phyloP scores from a whole-genome alignment of 2,113 vertebrate species.

The Lipophrys pholis region DNA sequence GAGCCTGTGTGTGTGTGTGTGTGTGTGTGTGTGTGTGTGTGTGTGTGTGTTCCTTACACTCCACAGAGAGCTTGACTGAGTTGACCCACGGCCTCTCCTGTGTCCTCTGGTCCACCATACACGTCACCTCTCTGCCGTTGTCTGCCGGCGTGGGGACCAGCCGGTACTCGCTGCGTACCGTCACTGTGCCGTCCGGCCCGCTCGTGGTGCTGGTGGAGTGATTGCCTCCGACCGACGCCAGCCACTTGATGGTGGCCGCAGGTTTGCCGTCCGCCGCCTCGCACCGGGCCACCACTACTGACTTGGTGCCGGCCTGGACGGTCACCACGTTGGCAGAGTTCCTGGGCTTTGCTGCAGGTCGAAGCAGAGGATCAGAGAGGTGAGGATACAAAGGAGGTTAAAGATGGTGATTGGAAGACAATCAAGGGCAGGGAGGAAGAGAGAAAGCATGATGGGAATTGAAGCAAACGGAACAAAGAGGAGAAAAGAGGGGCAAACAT shows the following conservation, averaged over 20 bases:
- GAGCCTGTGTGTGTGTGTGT: background rate
- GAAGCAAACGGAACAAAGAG: background rate
- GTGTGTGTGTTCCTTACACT: conserved; percentile 73
- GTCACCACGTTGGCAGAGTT: conserved; percentile 77
- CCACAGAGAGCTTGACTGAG: conserved; percentile 74
- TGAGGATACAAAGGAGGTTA: background rate
- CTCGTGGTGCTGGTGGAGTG: conserved; percentile 62
- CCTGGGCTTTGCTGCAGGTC: conserved; percentile 78
- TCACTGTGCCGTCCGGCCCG: conserved; percentile 81
- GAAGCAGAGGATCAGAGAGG: background rate
- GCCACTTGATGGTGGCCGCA: conserved; percentile 84
- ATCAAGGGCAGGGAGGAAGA: no score
- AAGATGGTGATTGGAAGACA: background rate
- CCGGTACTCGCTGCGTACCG: conserved; percentile 83
- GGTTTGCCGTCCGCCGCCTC: conserved; percentile 85
- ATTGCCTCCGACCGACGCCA: conserved; percentile 65
- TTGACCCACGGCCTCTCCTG: conserved; percentile 67
- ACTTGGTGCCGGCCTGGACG: conserved; percentile 71
- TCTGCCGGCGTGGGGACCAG: conserved; percentile 75
- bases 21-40: no score
- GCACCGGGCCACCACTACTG: conserved; percentile 84
- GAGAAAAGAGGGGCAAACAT: background rate
- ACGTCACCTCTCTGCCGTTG: conserved; percentile 75
- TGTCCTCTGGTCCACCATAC: conserved; percentile 76
- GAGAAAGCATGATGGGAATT: background rate